A percentile compares a stretch with the other conserved stretches of the same genome.
These are phyloP conservation scores for Pharmacophagus antenor DNA, from an alignment of 2,888 invertebrate genomes.

Conservation along the genomic window DNA sequence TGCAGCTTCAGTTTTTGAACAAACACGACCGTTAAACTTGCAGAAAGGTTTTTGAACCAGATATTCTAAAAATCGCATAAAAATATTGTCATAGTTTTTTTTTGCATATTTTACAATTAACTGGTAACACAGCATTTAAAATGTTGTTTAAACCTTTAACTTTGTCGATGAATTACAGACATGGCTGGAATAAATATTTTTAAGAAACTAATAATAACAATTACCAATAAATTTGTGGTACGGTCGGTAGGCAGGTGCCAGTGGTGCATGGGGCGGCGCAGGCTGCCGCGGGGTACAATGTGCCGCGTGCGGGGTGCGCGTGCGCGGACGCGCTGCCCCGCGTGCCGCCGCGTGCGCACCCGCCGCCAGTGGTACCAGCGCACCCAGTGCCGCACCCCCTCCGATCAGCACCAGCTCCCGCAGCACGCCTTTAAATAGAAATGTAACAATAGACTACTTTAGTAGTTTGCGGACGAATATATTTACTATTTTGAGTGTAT, in stretches of 20 bases:
- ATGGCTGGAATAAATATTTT: too few species aligned
- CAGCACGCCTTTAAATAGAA: conserved; percentile 72
- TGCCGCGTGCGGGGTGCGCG: conserved; percentile 54
- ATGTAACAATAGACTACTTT: background rate
- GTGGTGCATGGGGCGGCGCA: conserved; percentile 85
- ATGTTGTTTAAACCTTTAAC: too few species aligned
- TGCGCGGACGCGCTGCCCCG: conserved; percentile 83
- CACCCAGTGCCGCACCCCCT: conserved; percentile 89
- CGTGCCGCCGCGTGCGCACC: conserved; percentile 85
- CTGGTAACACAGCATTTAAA: too few species aligned
- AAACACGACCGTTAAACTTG: too few species aligned
- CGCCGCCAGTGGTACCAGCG: conserved; percentile 91
- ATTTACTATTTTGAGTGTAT: too few species aligned
- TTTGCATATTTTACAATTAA: too few species aligned
- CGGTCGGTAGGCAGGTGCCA: conserved; percentile 91
- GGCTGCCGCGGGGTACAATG: conserved; percentile 82
- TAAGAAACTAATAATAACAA: background rate
- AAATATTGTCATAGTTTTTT: too few species aligned
- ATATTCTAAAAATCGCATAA: too few species aligned
- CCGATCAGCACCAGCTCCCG: conserved; percentile 89
- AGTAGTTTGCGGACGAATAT: too few species aligned
- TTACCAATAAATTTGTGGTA: conserved; percentile 93
- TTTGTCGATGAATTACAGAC: too few species aligned
- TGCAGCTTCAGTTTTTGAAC: too few species aligned
- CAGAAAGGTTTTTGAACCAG: too few species aligned